Evolutionary conservation across 2,888 invertebrate genomes (phyloP), one percentile per base, ranked within the genome.

Genomic region (Lymantria dispar): DNA sequence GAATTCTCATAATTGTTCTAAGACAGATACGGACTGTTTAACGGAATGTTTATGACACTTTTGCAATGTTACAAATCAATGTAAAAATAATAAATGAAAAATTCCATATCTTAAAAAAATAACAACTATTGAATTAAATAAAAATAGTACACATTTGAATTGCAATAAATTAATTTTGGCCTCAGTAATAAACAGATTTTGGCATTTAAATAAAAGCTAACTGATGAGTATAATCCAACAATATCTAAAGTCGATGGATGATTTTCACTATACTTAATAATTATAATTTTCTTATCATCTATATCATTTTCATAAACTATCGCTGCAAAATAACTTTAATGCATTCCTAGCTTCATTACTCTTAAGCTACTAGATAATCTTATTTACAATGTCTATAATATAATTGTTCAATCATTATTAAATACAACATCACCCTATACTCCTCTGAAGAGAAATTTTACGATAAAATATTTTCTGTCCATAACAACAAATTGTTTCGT

Each of bases 241-340:
- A 78, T 75, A 76, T 71, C 72, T 76, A 75, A 38, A 72, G 60
- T 75, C 74, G 74, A 80, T 77, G 71, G 72, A 79, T 77, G 72
- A 80, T 70, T 67, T 76, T 71, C 54, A 69, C 76, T 80, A 78
- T 66, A 57, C 70, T 73, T 76, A 77, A 73, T 72, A 74, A 68
- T 75, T 77, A 76, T 72, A 72, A 77, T 78, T 80, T 68, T 72
- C 70, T 74, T 76, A 67, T 50, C 10, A 75, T 70, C 72, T 76
- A 72, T 67, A 76, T 74, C 75, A 77, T 72, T 78, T 74, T 82
- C 76, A 78, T 79, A 83, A 74, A 84, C 80, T 85, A 85, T 82
- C 73, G 78, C 78, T 80, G 89, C 87, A 87, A 89, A 87, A 87
- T 83, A 88, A 87, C 76, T 75, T 77, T 70, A 83, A 85, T 80